Conservation (phyloP, 2,113 vertebrate genomes). For the Anhinga anhinga region DNA sequence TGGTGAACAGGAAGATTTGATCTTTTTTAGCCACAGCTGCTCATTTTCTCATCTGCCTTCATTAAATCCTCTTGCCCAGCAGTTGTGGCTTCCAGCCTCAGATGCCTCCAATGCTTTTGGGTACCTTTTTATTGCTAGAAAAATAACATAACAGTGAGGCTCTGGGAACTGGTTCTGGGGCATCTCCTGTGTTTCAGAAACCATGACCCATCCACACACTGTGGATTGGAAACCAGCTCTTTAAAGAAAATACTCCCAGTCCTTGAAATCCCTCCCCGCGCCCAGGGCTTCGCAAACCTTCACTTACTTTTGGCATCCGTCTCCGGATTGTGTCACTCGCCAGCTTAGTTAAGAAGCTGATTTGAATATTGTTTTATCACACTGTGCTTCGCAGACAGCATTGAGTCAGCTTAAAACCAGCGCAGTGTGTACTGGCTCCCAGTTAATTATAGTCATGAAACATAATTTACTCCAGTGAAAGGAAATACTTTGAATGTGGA, state of each 20-base stretch:
- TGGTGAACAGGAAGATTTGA: neutral
- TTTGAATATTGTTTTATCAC: constrained; percentile 64
- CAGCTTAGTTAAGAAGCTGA: constrained; percentile 29
- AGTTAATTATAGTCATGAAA: constrained; percentile 59
- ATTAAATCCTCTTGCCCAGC: neutral
- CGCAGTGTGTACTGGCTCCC: constrained; percentile 42
- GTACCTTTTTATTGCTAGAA: neutral
- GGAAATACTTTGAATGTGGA: constrained; percentile 19
- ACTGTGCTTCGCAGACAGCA: constrained; percentile 44
- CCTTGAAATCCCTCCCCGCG: neutral
- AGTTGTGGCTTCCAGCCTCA: neutral
- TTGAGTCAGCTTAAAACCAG: constrained; percentile 62
- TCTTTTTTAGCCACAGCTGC: neutral
- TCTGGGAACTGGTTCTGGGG: neutral
- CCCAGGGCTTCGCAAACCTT: constrained; percentile 29
- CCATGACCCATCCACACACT: neutral
- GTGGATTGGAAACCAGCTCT: neutral
- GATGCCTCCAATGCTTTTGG: neutral
- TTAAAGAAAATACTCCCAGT: neutral
- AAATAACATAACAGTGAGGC: neutral
- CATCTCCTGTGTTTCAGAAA: neutral
- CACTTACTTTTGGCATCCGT: neutral
- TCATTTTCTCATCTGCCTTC: neutral
- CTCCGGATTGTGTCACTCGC: neutral
- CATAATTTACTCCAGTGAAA: constrained; percentile 30